These are phyloP conservation scores for Tricholaema leucomelas DNA, from an alignment of 2,113 vertebrate genomes.

Conservation along the genomic window DNA sequence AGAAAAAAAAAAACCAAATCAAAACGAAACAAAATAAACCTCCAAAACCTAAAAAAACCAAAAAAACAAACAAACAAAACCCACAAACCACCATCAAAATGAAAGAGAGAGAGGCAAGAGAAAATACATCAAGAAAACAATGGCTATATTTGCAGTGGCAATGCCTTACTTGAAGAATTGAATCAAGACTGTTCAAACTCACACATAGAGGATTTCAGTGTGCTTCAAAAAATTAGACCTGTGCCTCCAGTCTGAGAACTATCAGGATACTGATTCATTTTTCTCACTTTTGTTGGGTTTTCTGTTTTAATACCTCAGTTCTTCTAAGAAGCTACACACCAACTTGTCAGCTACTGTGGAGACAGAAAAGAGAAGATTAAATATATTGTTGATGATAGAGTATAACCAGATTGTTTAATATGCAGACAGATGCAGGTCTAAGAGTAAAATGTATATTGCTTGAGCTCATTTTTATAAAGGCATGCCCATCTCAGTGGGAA, in stretches of 20 bases:
- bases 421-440: not conserved
- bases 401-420: not conserved
- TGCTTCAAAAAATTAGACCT: not conserved
- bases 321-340: not conserved
- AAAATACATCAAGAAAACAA: not conserved
- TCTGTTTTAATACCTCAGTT: not conserved
- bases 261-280: not conserved
- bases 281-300: not conserved
- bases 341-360: not conserved
- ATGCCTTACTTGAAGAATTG: not conserved
- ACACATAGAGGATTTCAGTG: not conserved
- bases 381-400: not conserved
- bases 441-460: not conserved
- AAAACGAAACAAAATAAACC: too few relatives aligned
- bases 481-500: not conserved
- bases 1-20: not conserved
- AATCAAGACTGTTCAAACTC: not conserved
- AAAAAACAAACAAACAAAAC: too few relatives aligned
- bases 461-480: not conserved
- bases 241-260: not conserved
- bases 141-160: not conserved
- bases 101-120: not conserved
- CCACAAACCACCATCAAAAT: too few relatives aligned
- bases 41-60: too few relatives aligned
- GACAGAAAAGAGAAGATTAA: not conserved